Conservation (phyloP, 2,888 invertebrate genomes). For the Eristalis arbustorum region DNA sequence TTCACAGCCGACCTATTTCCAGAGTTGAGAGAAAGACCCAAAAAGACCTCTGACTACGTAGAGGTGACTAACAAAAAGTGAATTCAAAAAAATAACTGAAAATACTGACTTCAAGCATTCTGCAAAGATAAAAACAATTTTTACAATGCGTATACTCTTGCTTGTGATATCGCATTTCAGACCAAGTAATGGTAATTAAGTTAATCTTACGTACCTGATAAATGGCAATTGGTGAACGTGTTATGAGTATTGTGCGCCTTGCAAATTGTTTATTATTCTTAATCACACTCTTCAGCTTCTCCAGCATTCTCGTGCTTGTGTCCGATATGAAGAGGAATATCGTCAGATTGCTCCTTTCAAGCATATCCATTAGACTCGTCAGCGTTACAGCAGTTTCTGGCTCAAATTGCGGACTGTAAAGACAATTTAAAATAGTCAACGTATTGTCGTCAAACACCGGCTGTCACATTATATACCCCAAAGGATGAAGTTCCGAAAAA, state of each 20-base stretch:
- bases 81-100: too few species aligned
- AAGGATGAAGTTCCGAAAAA: slow-evolving; percentile 79
- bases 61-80: too few species aligned
- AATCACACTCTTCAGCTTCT: slow-evolving; percentile 76
- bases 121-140: too few species aligned
- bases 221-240: slow-evolving; percentile 78
- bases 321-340: slow-evolving; percentile 78
- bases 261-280: slow-evolving; percentile 75
- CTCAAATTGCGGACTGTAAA: slow-evolving; percentile 77
- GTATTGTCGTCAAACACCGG: background rate
- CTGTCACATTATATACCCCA: slow-evolving; percentile 74
- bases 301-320: slow-evolving; percentile 76
- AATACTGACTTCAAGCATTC: too few species aligned
- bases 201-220: slow-evolving; percentile 75
- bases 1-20: too few species aligned
- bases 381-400: slow-evolving; percentile 78
- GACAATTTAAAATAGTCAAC: background rate
- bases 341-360: slow-evolving; percentile 76
- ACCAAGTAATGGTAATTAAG: too few species aligned
- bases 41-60: too few species aligned
- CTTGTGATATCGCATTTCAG: too few species aligned
- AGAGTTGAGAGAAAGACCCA: too few species aligned
- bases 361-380: slow-evolving; percentile 75
- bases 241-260: slow-evolving; percentile 77
- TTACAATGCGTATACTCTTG: too few species aligned